Evolutionary conservation across 2,888 invertebrate genomes (phyloP), one percentile per base, ranked within the genome.

Genomic region (Temnothorax rugatulus): DNA sequence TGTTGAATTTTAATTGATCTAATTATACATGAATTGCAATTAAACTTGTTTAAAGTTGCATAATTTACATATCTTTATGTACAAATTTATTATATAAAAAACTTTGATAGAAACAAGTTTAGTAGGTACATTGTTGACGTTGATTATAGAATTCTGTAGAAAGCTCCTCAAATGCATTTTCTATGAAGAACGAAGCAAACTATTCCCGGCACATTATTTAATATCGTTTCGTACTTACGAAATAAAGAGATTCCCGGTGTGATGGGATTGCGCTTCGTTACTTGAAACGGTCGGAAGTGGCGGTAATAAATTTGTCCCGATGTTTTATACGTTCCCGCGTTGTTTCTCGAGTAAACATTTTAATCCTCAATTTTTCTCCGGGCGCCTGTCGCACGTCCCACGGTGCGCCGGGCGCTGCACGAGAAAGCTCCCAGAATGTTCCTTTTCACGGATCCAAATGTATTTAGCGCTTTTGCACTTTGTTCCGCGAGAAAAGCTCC

Each of bases 381-480:
- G 47, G 47, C 68, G 64, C 69, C 61, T 81, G 82, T 71, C 61
- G 50, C 61, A 29, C 79, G 68, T 61, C 69, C 59, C 79, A 59
- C 69, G 59, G 59, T 50, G 18, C 59, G 29, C 66, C 4, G 38
- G 34, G 52, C 82, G 71, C 82, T 52, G 61, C 69, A 69, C 81
- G 83, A 63, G 83, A 84, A 84, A 84, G 50, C 83, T 64, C 34
- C 69, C 69, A 81, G 79, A 57, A 69, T 82, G 82, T 82, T 84
- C 69, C 85, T 85, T 84, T 82, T 68, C 64, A 84, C 84, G 59
- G 66, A 84, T 81, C 81, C 68, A 86, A 86, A 86, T 86, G 82
- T 82, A 87, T 86, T 87, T 87, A 87, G 87, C 73, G 63, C 84
- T 81, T 83, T 87, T 87, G 74, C 81, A 82, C 79, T 82, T 84